Evolutionary conservation across 2,888 invertebrate genomes (phyloP), one percentile per base, ranked within the genome.

Genomic region (Caenorhabditis zanzibari): DNA sequence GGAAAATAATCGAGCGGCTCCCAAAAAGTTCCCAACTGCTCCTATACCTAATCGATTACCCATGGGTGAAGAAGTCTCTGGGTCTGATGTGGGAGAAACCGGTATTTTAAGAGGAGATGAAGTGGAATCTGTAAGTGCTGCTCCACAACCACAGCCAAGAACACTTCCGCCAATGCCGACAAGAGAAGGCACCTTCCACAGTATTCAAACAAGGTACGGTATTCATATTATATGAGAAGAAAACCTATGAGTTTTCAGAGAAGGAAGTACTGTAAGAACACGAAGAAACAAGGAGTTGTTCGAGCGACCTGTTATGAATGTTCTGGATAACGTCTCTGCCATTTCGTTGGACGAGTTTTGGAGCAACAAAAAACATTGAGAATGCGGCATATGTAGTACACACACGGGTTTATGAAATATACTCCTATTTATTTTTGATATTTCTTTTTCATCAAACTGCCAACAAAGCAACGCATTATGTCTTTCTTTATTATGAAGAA

Each of bases 321-420:
- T 89, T 1, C 86, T 90, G 10, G 90, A 90, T 75, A 90, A 89
- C 61, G 89, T 90, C 7, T 89, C 89, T 3, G 90, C 90, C 12
- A 90, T 90, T 10, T 90, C 90, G 5, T 68, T 90, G n/a, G 90
- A 90, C 64, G 90, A 90, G 32, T 90, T 89, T 72, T 90, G 90
- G 90, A 89, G 87, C 79, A 88, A 87, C 52, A 81, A 76, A 41
- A 84, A 79, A 66, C 28, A 69, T 69, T 59, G 59, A 81, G 63
- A 32, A 38, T 9, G 47, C 54, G 79, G 79, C 71, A 4, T 2
- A 35, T 19, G 2, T 35, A 69, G 24, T 24, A 9, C n/a, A n/a
- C n/a, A 10, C 1, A 63, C 81, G 81, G 81, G 81, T 81, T 69
- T 72, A 66, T 73, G 71, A 16, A 61, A 63, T 12, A 38, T 12